Evolutionary conservation across 2,888 invertebrate species (phyloP).

Genomic region (Caenorhabditis sp.): DNA sequence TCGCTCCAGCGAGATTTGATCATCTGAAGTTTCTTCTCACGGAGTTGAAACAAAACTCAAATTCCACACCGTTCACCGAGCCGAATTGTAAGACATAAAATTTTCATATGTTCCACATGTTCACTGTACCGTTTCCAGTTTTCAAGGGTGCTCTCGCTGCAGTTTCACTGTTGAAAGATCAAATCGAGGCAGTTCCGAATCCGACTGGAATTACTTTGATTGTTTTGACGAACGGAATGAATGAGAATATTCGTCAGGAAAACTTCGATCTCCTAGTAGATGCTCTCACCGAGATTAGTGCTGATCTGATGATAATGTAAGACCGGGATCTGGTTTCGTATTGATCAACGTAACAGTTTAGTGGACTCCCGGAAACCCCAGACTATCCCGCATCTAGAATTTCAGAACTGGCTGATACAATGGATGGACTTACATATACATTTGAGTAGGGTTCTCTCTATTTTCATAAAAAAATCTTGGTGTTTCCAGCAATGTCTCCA

Average conservation of each 20-base stretch:
- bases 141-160: constrained; percentile 23
- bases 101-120: too few species aligned
- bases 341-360: not conserved
- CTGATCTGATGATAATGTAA: constrained; percentile 45
- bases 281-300: not conserved
- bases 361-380: constrained; percentile 34
- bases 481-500: constrained; percentile 25
- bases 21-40: constrained; percentile 38
- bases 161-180: constrained; percentile 13
- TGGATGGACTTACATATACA: constrained; percentile 35
- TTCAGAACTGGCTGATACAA: not conserved
- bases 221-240: constrained; percentile 39
- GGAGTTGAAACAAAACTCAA: constrained; percentile 34
- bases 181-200: not conserved
- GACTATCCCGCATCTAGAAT: constrained; percentile 29
- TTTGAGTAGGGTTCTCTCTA: constrained; percentile 12
- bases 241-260: constrained; percentile 38
- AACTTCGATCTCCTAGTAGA: constrained; percentile 30
- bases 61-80: not conserved
- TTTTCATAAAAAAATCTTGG: not conserved
- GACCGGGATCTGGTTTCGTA: not conserved
- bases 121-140: constrained; percentile 32
- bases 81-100: constrained; percentile 3
- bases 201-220: constrained; percentile 31
- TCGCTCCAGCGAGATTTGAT: constrained; percentile 33